Evolutionary conservation across 2,113 vertebrate species (phyloP).

Genomic region (Scolopax mira): DNA sequence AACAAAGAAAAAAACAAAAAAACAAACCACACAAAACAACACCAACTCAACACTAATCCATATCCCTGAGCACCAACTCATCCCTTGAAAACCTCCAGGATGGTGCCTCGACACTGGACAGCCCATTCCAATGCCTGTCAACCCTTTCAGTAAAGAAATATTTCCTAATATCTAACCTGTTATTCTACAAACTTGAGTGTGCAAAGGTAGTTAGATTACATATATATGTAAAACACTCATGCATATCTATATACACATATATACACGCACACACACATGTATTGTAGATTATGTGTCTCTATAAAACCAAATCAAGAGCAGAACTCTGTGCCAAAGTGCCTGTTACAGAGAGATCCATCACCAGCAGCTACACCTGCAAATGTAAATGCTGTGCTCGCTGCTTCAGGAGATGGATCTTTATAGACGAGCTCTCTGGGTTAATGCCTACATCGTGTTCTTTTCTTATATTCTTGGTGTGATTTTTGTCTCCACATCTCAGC

Average conservation of each 20-base stretch:
- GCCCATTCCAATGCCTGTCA: too few relatives aligned
- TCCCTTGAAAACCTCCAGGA: too few relatives aligned
- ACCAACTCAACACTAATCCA: too few relatives aligned
- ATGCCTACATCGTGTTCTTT: background rate
- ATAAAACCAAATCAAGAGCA: background rate
- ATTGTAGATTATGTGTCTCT: background rate
- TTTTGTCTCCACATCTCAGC: background rate
- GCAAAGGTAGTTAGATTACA: background rate
- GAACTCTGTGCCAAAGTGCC: background rate
- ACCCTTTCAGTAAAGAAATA: too few relatives aligned
- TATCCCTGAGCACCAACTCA: too few relatives aligned
- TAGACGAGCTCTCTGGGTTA: background rate
- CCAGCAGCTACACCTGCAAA: background rate
- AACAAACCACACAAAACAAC: too few relatives aligned
- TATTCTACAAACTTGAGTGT: background rate
- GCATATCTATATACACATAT: fast-evolving
- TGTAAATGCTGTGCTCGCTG: background rate
- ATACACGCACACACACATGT: fast-evolving
- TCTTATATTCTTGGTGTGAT: background rate
- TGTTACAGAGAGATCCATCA: background rate
- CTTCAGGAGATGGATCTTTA: background rate
- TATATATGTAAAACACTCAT: background rate
- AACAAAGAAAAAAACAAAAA: too few relatives aligned
- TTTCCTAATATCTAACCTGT: too few relatives aligned
- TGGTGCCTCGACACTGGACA: too few relatives aligned